Percentiles rank a stretch among this genome's conserved stretches.
Evolutionary conservation across 1,140 invertebrate species (phyloP).

Genomic region (Lethocerus indicus): DNA sequence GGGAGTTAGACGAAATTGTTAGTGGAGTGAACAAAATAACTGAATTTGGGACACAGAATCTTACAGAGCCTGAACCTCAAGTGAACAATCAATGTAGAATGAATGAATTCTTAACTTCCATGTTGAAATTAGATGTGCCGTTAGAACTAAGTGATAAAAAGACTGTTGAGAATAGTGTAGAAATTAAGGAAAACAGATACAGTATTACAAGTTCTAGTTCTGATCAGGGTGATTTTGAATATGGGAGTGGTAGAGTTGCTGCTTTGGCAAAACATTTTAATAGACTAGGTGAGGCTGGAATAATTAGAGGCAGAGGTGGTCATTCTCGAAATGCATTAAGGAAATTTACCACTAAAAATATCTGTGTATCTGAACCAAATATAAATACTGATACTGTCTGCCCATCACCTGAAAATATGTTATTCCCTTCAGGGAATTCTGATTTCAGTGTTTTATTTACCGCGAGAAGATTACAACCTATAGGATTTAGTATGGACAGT

Average conservation of each 20-base stretch:
- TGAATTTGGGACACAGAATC: constrained; percentile 7
- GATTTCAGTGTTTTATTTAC: neutral
- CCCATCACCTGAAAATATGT: constrained; percentile 11
- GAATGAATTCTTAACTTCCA: constrained; percentile 2
- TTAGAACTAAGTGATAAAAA: neutral
- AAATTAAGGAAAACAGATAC: too few relatives aligned
- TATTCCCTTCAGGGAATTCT: constrained; percentile 13
- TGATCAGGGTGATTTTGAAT: constrained; percentile 15
- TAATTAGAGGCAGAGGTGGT: constrained; percentile 22
- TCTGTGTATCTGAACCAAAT: constrained; percentile 18
- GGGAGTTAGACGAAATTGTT: constrained; percentile 30
- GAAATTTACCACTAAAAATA: neutral
- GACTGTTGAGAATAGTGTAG: neutral
- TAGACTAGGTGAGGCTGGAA: constrained; percentile 26
- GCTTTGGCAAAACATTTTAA: constrained; percentile 40
- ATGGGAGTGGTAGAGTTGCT: constrained; percentile 38
- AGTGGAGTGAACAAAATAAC: constrained; percentile 9
- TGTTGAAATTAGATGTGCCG: neutral
- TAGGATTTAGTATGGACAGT: constrained; percentile 20
- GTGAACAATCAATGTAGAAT: too few relatives aligned
- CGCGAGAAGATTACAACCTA: constrained; percentile 16
- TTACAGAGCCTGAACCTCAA: neutral
- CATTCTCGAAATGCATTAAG: constrained; percentile 1
- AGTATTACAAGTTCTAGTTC: neutral
- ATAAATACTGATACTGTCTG: constrained; percentile 11